Base-by-base conservation (phyloP, 2,797 vertebrate species). In the Enteromius thamalakanensis region DNA sequence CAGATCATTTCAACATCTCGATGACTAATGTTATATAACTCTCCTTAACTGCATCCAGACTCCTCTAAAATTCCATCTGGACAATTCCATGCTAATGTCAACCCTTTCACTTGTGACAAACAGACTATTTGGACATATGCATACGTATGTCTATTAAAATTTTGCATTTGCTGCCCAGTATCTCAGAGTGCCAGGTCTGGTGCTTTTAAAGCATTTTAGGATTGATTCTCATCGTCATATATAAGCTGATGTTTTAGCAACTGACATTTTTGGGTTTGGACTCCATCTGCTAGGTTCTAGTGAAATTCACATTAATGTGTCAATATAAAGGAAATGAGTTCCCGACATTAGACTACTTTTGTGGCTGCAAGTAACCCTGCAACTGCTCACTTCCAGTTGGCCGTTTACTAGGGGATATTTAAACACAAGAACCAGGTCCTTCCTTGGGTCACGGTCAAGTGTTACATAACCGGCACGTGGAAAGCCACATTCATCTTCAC, bases 381-480 rank as follows among this genome's bases (percentile, higher is more conserved):
- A 76, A 47, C 14, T 49, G 23, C 51, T 69, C 26, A 60, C 37
- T 60, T 70, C 26, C 19, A 62, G 37, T 26, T 51, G 3, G 40
- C n/a, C 3, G 19, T 60, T 76, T 83, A 32, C 72, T n/a, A 23
- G 51, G 4, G 65, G 21, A 60, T 47, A 32, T 69, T 51, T 40
- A 23, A 76, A 68, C 55, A 69, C 49, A 80, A 55, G 8, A 14
- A 42, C 58, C 3, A 21, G 74, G 34, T 15, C 40, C 45, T 62
- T 47, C 21, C n/a, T 58, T 40, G 5, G 19, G 65, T 83, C 40
- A 70, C 9, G 42, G 21, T 82, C 76, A 72, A 23, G 37, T 21
- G 45, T 86, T 82, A 71, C 53, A 80, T 76, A 87, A 87, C 60
- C 7, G 17, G 70, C 87, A 85, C 85, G 65, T 82, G 65, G 51